A percentile compares a stretch with the other conserved stretches of the same genome.
Conservation (phyloP, 2,113 vertebrate genomes). For the Elaphurus davidianus region DNA sequence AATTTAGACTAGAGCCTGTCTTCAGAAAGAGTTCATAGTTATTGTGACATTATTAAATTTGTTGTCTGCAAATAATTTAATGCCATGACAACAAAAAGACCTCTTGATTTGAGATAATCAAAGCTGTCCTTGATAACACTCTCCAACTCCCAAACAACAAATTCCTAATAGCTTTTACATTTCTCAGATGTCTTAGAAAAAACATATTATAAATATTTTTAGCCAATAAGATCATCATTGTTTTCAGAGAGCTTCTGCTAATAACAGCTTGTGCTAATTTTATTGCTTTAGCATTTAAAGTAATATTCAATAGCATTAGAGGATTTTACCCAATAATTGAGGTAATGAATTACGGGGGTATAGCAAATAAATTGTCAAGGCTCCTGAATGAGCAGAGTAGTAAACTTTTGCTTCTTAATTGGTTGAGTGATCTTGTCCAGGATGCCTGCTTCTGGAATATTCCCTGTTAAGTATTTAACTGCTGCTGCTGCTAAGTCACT, state of each 20-base stretch:
- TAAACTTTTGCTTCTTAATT: background rate
- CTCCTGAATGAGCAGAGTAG: background rate
- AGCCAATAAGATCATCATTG: background rate
- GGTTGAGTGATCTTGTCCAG: background rate
- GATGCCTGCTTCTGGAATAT: background rate
- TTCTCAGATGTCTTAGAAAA: slow-evolving; percentile 44
- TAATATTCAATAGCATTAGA: background rate
- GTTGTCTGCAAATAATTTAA: slow-evolving; percentile 51
- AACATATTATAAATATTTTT: background rate
- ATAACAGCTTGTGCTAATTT: background rate
- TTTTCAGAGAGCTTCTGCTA: slow-evolving; percentile 1
- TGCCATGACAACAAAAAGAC: slow-evolving; percentile 44
- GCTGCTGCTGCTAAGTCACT: too few species aligned
- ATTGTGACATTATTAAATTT: slow-evolving; percentile 44
- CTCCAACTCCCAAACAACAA: background rate
- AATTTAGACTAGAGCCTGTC: slow-evolving; percentile 22
- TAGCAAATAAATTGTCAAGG: background rate
- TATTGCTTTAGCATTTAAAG: slow-evolving; percentile 30
- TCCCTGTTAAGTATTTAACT: background rate
- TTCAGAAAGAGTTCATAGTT: background rate
- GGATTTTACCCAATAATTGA: slow-evolving; percentile 20
- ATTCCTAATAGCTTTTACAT: background rate
- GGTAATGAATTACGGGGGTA: background rate
- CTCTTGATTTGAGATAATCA: slow-evolving; percentile 49
- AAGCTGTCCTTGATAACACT: slow-evolving; percentile 36